Evolutionary conservation across 2,113 vertebrate genomes (phyloP), one percentile per base, ranked within the genome.

Genomic region (Mugil cephalus): DNA sequence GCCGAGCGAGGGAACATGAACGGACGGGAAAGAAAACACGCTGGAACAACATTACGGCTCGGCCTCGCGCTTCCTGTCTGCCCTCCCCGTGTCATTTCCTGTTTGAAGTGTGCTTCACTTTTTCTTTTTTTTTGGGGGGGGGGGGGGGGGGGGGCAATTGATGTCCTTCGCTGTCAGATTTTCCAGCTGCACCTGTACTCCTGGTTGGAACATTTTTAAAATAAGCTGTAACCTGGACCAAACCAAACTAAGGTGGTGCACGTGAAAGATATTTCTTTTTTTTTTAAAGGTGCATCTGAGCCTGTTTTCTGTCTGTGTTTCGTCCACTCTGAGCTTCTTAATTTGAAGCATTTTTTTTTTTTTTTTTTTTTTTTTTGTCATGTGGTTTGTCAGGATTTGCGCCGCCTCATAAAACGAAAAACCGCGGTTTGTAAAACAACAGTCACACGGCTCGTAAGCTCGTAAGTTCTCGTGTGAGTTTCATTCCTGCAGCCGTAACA

Each of bases 61-160:
- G 60, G 66, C 54, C 64, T 69, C 63, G 9, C 43, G 30, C 83
- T 91, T 91, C 87, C 88, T 89, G 89, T 87, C 74, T 47, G 48
- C 65, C 70, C 55, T 47, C 24, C 73, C 56, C 8, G 38, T 89
- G 83, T 87, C 89, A 86, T 35, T 91, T 92, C 86, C 88, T 83
- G 75, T 45, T 66, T 61, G 21, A 71, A 80, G 76, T 69, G 69
- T 72, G 64, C 56, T 52, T 63, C 48, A 3, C 5, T 30, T 30
- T 30, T 30, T 30, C 5, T 30, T 30, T 30, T 30, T 5, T 30
- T 30, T 30, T 5, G 3, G 24, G n/a, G n/a, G n/a, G n/a, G n/a
- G n/a, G n/a, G n/a, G n/a, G n/a, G n/a, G n/a, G n/a, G n/a, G n/a
- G n/a, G 5, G 5, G 3, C 24, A 30, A 30, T 43, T 54, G 46